Base-by-base conservation (phyloP, 64 coral and sea anemone species). In the Porites australiensis region DNA sequence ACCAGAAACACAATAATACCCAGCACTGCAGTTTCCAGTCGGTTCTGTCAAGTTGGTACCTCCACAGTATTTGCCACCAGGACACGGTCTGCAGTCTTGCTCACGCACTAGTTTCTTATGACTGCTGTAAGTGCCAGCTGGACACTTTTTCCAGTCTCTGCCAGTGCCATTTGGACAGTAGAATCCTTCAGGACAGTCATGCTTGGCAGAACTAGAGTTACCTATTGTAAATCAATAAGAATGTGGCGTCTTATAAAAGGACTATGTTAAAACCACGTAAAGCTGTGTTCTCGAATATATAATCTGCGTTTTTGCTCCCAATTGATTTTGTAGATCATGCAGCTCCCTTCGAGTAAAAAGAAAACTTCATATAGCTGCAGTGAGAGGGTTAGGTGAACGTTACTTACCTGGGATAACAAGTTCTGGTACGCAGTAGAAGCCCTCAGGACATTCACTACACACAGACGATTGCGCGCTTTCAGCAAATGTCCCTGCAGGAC, bases 131-230 rank as follows among this genome's bases (percentile, higher is more conserved):
- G 98, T 92, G 43, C 98, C 98, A 43, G 94, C 76, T n/a, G 98
- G 98, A 73, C 98, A 99, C 18, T 89, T 63, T 22, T 66, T 93
- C 98, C 94, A 96, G 65, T 96, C 89, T 55, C 9, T 88, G 0
- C 98, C 98, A 13, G 98, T 99, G n/a, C 94, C 91, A 62, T 99
- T 99, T 23, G 98, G 98, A 54, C 98, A 99, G 54, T 82, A 99
- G 73, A 55, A 99, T 1, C 98, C 98, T 44, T 45, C 69, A 58
- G 94, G 98, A 75, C 98, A 99, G 87, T 88, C 81, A 14, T 46
- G 79, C 53, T 90, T 95, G 5, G 74, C 74, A 75, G 74, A 94
- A 65, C 64, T 86, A 27, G 75, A 44, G 77, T 88, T 64, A 53
- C 91, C 91, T 97, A 44, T 59, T 76, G 59, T 4, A 23, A 60